A percentile compares a stretch with the other conserved stretches of the same genome.
Evolutionary conservation across 2,113 vertebrate species (phyloP).

Genomic region (Chamaetylas fuelleborni): DNA sequence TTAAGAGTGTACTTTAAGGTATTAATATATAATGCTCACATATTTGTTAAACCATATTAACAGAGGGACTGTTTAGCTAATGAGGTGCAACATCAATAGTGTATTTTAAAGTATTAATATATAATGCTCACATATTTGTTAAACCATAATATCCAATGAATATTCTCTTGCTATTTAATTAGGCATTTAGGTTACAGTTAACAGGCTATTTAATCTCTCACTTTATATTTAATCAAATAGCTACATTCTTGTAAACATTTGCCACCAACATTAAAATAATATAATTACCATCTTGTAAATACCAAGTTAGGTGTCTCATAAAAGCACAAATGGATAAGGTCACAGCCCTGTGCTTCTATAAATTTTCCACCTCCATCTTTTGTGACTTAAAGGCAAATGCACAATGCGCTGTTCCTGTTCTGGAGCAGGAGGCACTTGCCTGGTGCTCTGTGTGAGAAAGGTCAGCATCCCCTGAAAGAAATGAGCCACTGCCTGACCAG

Average conservation of each 20-base stretch:
- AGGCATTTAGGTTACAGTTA: neutral
- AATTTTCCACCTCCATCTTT: neutral
- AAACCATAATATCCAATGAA: neutral
- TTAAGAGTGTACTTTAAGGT: neutral
- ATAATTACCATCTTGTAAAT: neutral
- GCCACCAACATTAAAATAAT: neutral
- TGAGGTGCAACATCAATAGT: neutral
- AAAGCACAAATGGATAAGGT: neutral
- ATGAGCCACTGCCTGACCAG: neutral
- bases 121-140: neutral
- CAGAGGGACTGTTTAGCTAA: neutral
- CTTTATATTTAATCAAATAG: neutral
- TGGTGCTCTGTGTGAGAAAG: neutral
- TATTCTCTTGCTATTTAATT: constrained; percentile 18
- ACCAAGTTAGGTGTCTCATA: neutral
- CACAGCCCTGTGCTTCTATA: neutral
- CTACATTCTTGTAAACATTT: constrained; percentile 5
- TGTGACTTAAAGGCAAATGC: neutral
- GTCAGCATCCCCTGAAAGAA: neutral
- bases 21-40: neutral
- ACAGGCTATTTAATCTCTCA: neutral
- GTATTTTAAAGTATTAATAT: neutral
- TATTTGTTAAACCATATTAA: constrained; percentile 16
- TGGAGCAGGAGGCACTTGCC: neutral
- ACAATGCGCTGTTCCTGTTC: neutral